Base-by-base conservation (phyloP, 2,888 invertebrate species). In the Uropetala carovei region DNA sequence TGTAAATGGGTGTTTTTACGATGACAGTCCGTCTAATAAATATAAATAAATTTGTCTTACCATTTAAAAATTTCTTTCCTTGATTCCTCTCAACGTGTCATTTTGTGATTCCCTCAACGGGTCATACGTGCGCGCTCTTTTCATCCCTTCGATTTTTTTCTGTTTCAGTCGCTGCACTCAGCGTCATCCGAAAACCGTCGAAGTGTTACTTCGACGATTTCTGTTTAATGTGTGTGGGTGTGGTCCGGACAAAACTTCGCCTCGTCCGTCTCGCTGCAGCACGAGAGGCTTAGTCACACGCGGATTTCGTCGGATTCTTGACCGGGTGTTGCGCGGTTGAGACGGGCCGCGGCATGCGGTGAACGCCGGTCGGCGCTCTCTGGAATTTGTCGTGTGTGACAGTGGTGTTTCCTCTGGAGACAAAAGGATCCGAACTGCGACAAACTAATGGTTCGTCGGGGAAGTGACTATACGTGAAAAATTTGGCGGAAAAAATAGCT, bases 221-320 rank as follows among this genome's bases (percentile, higher is more conserved):
- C 27, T 75, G 75, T 27, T 75, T 22, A 75, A 75, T 75, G 75
- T 75, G 75, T 75, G 27, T 75, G 75, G 75, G 75, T 75, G 75
- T 75, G 75, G 75, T 75, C 75, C 75, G 75, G 75, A 75, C 27
- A 22, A 75, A 75, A 14, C 75, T 11, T 75, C 75, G 27, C 75
- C 10, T 75, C 75, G 27, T 75, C 75, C 75, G 27, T 75, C 27
- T 27, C 75, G 75, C 22, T 27, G 22, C 75, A 75, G 27, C 75
- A 75, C 75, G 43, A 11, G 89, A 64, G 64, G 68, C 64, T 89
- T 60, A 89, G 89, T 68, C 64, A 89, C 89, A 64, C 89, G 89
- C 89, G 30, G 43, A 89, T 89, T 68, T 60, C 43, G 68, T 68
- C 89, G 89, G 89, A 64, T 58, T 43, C 43, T 64, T 43, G 60